Percentiles rank a stretch among this genome's conserved stretches.
Conservation (phyloP, 1,140 invertebrate species). For the Brachionus manjavacas region DNA sequence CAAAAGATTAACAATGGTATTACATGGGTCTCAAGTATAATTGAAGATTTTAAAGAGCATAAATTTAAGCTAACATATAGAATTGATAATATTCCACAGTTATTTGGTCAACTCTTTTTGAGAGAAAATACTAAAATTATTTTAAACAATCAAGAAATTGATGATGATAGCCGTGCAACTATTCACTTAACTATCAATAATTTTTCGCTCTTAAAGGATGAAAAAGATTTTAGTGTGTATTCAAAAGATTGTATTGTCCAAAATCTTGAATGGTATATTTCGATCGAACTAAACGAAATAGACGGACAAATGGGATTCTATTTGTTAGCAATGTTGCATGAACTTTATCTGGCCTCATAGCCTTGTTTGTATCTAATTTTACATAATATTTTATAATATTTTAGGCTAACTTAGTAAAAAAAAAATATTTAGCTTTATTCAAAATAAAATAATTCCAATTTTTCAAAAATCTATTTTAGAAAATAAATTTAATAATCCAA, state of each 20-base stretch:
- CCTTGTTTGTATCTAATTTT: too few relatives aligned
- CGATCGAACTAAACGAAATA: not conserved
- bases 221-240: not conserved
- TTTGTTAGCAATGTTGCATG: too few relatives aligned
- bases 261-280: not conserved
- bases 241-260: not conserved
- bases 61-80: not conserved
- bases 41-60: not conserved
- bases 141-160: not conserved
- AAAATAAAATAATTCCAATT: too few relatives aligned
- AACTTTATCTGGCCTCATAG: too few relatives aligned
- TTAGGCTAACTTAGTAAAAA: too few relatives aligned
- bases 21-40: not conserved
- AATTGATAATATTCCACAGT: not conserved
- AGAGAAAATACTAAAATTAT: not conserved
- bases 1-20: not conserved
- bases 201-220: not conserved
- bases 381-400: too few relatives aligned
- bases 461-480: too few relatives aligned
- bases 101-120: not conserved
- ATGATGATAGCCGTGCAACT: not conserved
- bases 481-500: too few relatives aligned
- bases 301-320: not conserved
- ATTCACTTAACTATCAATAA: not conserved
- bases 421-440: too few relatives aligned